phyloP scores from a whole-genome alignment of 2,797 vertebrate species.

The Coluber constrictor region DNA sequence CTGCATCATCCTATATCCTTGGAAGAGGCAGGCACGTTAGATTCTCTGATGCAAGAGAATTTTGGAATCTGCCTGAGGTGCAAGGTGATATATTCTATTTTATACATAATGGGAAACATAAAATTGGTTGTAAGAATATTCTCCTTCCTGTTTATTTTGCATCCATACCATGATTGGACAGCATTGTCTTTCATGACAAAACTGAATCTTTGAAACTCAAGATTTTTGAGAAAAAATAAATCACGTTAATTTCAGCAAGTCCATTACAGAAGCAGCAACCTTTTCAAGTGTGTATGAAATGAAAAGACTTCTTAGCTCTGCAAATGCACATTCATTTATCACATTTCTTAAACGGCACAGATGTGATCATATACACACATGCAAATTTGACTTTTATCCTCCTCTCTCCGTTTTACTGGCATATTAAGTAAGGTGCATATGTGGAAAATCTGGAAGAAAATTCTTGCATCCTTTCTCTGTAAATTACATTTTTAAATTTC shows the following conservation, averaged over 20 bases:
- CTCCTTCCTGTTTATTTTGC: neutral
- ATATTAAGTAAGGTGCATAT: conserved; percentile 10
- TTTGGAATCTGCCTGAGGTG: neutral
- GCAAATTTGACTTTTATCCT: conserved; percentile 47
- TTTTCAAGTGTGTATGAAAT: neutral
- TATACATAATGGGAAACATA: neutral
- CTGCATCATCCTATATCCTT: neutral
- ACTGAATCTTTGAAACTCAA: neutral
- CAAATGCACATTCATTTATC: neutral
- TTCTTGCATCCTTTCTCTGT: conserved; percentile 48
- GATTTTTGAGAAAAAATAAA: neutral
- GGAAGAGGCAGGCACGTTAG: neutral
- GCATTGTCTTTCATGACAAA: neutral
- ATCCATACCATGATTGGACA: neutral
- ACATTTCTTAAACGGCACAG: conserved; percentile 4
- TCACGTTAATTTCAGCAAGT: neutral
- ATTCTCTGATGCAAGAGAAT: neutral
- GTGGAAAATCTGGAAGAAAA: conserved; percentile 27
- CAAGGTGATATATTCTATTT: neutral
- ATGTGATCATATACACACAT: conserved; percentile 35
- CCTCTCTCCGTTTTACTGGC: neutral
- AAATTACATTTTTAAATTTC: conserved; percentile 68
- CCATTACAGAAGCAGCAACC: neutral
- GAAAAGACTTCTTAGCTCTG: neutral
- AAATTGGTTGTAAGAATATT: neutral